A percentile compares a stretch with the other conserved stretches of the same genome.
Evolutionary conservation across 2,113 vertebrate genomes (phyloP).

Genomic region (Epinephelus lanceolatus): DNA sequence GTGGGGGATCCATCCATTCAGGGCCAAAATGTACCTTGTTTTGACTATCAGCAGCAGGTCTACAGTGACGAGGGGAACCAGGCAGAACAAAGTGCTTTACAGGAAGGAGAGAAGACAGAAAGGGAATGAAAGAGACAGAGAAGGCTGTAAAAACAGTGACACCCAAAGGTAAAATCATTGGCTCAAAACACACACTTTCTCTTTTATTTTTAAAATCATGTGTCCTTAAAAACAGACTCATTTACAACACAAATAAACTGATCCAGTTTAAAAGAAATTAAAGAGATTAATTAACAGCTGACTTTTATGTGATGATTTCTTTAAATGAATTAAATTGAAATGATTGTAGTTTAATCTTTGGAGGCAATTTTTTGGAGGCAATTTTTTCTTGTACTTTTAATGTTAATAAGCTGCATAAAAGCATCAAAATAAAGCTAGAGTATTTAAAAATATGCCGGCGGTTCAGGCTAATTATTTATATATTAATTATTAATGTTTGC

Average conservation of each 20-base stretch:
- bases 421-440: no score
- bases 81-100: constrained; percentile 22
- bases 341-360: background rate
- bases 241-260: background rate
- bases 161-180: background rate
- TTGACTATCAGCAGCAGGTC: constrained; percentile 36
- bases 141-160: background rate
- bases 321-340: background rate
- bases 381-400: no score
- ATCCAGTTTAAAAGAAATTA: no score
- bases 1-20: constrained; percentile 56
- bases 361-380: no score
- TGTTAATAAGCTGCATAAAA: no score
- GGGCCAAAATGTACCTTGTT: constrained; percentile 35
- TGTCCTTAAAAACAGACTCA: background rate
- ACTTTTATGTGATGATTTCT: background rate
- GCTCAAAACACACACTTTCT: background rate
- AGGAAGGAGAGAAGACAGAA: background rate
- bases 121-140: background rate
- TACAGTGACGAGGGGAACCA: background rate
- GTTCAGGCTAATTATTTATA: no score
- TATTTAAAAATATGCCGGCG: no score
- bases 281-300: background rate
- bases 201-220: no score
- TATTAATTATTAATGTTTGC: no score